phyloP scores from a whole-genome alignment of 1,140 invertebrate genomes.

The Pollicipes pollicipes region DNA sequence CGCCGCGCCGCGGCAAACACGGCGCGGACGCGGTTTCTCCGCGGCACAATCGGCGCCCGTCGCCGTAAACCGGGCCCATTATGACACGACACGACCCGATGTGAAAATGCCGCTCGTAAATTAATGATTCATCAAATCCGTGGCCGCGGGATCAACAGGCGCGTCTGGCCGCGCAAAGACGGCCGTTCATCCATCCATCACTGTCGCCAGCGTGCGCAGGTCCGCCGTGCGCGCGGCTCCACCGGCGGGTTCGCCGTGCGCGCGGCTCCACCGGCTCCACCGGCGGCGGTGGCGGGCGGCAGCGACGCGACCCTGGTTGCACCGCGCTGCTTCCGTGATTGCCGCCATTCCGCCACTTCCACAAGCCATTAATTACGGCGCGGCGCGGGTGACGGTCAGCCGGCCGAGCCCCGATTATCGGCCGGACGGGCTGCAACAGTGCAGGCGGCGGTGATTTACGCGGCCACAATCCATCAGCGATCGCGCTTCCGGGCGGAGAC shows the following conservation, averaged over 20 bases:
- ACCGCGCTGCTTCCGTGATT: not conserved
- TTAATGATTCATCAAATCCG: conserved; percentile 2
- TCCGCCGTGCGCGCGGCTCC: not conserved
- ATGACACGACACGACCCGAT: not conserved
- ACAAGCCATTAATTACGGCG: not conserved
- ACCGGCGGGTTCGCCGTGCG: too few species aligned
- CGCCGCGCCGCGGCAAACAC: not conserved
- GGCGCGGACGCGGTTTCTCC: conserved; percentile 1
- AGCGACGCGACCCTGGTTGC: too few species aligned
- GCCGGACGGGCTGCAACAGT: not conserved
- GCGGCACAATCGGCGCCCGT: not conserved
- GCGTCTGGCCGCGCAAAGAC: too few species aligned
- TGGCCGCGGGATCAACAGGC: not conserved
- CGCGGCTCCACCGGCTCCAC: too few species aligned
- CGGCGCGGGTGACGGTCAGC: not conserved
- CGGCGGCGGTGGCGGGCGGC: too few species aligned
- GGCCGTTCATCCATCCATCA: not conserved
- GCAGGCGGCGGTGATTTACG: not conserved
- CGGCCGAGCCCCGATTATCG: not conserved
- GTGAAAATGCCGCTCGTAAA: not conserved
- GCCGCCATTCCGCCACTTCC: not conserved
- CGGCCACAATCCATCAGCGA: too few species aligned
- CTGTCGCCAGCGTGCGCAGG: not conserved
- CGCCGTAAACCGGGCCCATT: not conserved
- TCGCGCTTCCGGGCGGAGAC: not conserved